Evolutionary conservation across 2,888 invertebrate species (phyloP), one percentile per base, ranked within the genome.

Genomic region (Dinocampus coccinellae): DNA sequence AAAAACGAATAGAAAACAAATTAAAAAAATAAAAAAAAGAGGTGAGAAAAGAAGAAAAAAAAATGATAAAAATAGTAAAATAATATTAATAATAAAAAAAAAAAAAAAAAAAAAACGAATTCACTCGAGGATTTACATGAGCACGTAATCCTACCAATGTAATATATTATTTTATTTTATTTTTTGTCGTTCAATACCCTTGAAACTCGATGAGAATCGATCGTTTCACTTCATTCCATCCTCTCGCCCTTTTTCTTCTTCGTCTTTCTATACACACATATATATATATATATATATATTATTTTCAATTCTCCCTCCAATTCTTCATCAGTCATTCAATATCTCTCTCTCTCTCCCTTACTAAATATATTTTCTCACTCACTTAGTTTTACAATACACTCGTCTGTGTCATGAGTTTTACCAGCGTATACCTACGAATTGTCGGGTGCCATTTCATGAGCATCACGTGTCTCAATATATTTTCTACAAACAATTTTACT

Each of bases 381-480:
- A 34, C 52, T 20, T 22, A 33, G 39, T 26, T 33, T 60, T 13
- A 69, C 52, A 60, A 53, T 67, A 42, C 63, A 55, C 72, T 62
- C 69, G 26, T 55, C 63, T 24, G 64, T 62, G 53, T 39, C 64
- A 39, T 71, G 75, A 76, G n/a, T n/a, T n/a, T 77, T 75, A 81
- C 80, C 82, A 78, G 78, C 76, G 77, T 79, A 78, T 78, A n/a
- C n/a, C 77, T 78, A 77, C 80, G 74, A 79, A 80, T 79, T 80
- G 76, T 76, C 74, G 71, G 74, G 74, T n/a, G n/a, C 69, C 75
- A 70, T 69, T 55, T 55, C 63, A 47, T 39, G 62, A 75, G 74
- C 75, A n/a, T n/a, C n/a, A 74, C 75, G 74, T 72, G 72, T 74
- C 72, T 70, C 65, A 63, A 61, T 58, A 60, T 34, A 64, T 60